Percentiles rank a stretch among this genome's conserved stretches.
Conservation (phyloP, 2,113 vertebrate genomes). For the Prunella fulvescens region DNA sequence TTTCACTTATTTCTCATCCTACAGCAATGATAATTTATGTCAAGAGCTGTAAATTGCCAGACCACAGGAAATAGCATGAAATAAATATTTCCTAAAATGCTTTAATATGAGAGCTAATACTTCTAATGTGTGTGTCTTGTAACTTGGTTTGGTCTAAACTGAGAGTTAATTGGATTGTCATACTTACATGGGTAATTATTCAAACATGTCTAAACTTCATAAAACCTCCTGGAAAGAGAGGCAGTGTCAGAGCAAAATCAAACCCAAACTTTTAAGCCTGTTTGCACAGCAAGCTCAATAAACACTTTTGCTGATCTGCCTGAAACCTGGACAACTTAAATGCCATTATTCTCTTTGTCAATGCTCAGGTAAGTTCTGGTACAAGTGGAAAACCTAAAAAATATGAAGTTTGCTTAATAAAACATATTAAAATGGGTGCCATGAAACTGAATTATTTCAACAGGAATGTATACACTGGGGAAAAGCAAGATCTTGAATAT, state of each 20-base stretch:
- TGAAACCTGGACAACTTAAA: not conserved
- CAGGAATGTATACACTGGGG: slow-evolving; percentile 43
- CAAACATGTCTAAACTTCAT: not conserved
- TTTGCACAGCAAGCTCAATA: not conserved
- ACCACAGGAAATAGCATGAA: not conserved
- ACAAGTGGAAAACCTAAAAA: not conserved
- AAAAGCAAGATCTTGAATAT: slow-evolving; percentile 55
- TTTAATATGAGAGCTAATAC: not conserved
- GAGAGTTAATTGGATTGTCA: not conserved
- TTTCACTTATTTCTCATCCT: not conserved
- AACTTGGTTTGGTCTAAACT: not conserved
- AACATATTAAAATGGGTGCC: slow-evolving; percentile 45
- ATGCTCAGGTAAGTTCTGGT: not conserved
- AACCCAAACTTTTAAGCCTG: not conserved
- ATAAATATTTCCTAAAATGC: not conserved
- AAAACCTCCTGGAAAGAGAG: not conserved
- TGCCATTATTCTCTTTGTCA: not conserved
- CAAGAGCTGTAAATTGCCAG: not conserved
- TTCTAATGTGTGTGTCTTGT: not conserved
- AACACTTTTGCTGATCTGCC: not conserved
- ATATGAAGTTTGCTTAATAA: not conserved
- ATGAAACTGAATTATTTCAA: slow-evolving; percentile 37
- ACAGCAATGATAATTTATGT: not conserved
- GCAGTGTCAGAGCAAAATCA: not conserved
- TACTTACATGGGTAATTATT: not conserved